phyloP scores from a whole-genome alignment of 2,888 invertebrate genomes.

The Eupelmus urozonus region DNA sequence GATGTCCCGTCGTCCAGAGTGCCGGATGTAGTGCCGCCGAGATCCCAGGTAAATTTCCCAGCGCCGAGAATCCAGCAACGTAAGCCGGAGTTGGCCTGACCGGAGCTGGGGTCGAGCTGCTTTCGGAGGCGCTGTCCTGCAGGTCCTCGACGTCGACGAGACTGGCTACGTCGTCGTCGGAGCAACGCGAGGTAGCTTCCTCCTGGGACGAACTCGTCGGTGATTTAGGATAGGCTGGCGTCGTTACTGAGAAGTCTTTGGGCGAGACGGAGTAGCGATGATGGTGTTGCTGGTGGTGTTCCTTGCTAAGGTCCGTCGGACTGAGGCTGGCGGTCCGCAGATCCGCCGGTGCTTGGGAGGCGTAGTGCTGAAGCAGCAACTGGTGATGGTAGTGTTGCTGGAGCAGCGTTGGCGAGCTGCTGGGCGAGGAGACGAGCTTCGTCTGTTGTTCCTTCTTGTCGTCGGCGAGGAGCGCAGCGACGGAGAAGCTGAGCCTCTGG shows the following conservation, averaged over 20 bases:
- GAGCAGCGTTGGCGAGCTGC: constrained; percentile 36
- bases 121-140: background rate
- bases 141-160: constrained; percentile 90
- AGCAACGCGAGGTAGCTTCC: constrained; percentile 66
- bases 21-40: constrained; percentile 69
- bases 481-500: constrained; percentile 79
- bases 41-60: constrained; percentile 67
- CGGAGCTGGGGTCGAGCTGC: constrained; percentile 63
- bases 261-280: constrained; percentile 53
- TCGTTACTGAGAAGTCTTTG: constrained; percentile 59
- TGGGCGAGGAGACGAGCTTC: constrained; percentile 41
- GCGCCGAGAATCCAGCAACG: constrained; percentile 70
- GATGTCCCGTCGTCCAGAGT: constrained; percentile 71
- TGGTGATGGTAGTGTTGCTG: constrained; percentile 46
- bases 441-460: constrained; percentile 69
- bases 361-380: constrained; percentile 51
- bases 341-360: constrained; percentile 49
- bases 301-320: constrained; percentile 59
- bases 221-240: constrained; percentile 63
- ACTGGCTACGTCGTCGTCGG: constrained; percentile 80
- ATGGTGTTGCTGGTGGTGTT: constrained; percentile 1
- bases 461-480: constrained; percentile 80
- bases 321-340: constrained; percentile 55
- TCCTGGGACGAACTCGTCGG: constrained; percentile 71
- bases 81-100: constrained; percentile 74